Conservation (phyloP, 2,113 vertebrate species). For the Chiloscyllium plagiosum region DNA sequence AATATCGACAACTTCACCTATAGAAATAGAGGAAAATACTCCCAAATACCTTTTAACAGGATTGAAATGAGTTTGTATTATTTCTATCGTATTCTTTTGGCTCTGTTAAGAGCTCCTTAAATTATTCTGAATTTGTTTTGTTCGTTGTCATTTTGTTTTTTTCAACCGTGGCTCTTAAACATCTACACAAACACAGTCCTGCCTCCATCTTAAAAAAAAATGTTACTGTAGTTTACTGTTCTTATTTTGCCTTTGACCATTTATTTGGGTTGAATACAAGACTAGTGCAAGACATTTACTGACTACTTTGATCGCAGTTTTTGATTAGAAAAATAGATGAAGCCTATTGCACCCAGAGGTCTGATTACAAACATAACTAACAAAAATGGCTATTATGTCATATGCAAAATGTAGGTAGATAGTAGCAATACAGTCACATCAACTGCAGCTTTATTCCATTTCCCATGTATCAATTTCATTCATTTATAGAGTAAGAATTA, state of each 20-base stretch:
- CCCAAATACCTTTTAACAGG: background rate
- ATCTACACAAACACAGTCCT: background rate
- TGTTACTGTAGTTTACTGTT: background rate
- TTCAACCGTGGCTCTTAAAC: background rate
- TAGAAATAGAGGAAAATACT: background rate
- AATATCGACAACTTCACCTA: background rate
- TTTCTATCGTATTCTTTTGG: background rate
- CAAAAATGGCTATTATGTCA: background rate
- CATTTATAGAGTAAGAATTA: background rate
- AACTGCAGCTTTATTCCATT: background rate
- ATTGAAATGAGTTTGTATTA: background rate
- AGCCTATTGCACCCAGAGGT: background rate
- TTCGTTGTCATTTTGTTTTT: background rate
- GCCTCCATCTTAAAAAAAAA: background rate
- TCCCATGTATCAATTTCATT: background rate
- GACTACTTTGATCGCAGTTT: background rate
- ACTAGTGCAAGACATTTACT: background rate
- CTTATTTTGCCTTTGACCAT: background rate
- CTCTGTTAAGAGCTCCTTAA: background rate
- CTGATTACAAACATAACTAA: background rate
- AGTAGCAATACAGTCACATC: background rate
- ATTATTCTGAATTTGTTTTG: background rate
- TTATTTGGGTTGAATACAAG: background rate
- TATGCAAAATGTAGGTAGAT: background rate
- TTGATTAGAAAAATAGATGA: background rate